phyloP scores from a whole-genome alignment of 1,140 invertebrate species.

The Rhizoglyphus robini region DNA sequence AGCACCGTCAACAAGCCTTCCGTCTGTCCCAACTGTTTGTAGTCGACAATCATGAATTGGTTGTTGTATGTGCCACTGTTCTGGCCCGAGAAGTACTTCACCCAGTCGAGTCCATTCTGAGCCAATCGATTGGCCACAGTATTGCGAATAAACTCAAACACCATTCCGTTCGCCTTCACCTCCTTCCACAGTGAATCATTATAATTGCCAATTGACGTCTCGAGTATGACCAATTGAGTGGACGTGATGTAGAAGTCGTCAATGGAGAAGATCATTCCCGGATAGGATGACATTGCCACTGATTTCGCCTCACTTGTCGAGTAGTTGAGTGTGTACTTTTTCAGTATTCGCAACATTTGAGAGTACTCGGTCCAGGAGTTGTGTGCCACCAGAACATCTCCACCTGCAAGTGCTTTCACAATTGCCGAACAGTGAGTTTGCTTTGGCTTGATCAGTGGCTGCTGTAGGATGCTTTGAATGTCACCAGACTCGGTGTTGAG shows the following conservation, averaged over 20 bases:
- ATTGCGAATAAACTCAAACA: constrained; percentile 60
- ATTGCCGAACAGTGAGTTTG: constrained; percentile 44
- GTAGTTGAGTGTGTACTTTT: constrained; percentile 53
- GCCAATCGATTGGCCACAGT: constrained; percentile 73
- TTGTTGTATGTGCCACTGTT: constrained; percentile 73
- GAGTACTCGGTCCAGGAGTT: constrained; percentile 58
- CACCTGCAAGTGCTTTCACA: constrained; percentile 43
- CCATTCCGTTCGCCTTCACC: constrained; percentile 43
- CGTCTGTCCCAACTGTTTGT: constrained; percentile 33
- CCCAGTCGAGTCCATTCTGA: constrained; percentile 54
- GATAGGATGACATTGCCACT: constrained; percentile 72
- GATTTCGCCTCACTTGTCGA: constrained; percentile 45
- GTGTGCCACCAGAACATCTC: constrained; percentile 47
- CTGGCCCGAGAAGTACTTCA: constrained; percentile 40
- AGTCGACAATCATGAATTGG: constrained; percentile 74
- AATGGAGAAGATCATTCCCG: constrained; percentile 65
- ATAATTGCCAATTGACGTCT: constrained; percentile 58
- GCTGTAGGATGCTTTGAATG: constrained; percentile 11
- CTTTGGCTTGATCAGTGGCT: background rate
- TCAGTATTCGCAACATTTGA: constrained; percentile 73
- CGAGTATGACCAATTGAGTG: constrained; percentile 48
- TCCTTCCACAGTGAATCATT: constrained; percentile 46
- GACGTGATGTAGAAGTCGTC: constrained; percentile 70
- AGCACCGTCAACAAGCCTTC: constrained; percentile 52
- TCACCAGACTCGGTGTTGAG: constrained; percentile 14